phyloP scores from a whole-genome alignment of 2,797 vertebrate genomes.

The Pseudopleuronectes americanus region DNA sequence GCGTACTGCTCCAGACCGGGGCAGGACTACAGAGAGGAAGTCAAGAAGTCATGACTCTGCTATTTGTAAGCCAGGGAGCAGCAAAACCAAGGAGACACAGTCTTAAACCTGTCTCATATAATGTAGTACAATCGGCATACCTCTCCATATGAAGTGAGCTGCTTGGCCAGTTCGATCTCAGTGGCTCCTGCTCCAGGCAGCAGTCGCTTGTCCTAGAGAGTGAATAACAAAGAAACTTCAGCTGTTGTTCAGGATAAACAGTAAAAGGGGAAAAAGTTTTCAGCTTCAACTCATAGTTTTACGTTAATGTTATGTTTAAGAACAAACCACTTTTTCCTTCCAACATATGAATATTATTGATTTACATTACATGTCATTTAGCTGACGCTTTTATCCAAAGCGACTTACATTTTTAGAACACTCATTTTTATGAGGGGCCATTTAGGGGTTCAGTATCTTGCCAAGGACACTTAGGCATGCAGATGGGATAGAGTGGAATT shows the following conservation, averaged over 20 bases:
- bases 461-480: no score
- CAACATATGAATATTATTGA: no score
- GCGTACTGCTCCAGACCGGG: constrained; percentile 97
- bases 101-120: no score
- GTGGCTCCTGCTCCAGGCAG: constrained; percentile 95
- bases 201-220: constrained; percentile 91
- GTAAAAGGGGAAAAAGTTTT: not conserved
- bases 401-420: no score
- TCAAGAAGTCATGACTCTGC: not conserved
- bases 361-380: no score
- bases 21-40: constrained; percentile 84
- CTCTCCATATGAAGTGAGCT: constrained; percentile 95
- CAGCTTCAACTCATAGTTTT: not conserved
- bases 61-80: not conserved
- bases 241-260: not conserved
- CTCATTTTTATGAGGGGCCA: no score
- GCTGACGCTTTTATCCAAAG: no score
- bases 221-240: constrained; percentile 35
- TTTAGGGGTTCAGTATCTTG: no score
- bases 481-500: no score
- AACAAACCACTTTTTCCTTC: no score
- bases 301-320: no score
- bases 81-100: not conserved
- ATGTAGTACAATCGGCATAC: constrained; percentile 70
- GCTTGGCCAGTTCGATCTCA: constrained; percentile 96